Evolutionary conservation across 23 tunicate species (phyloP).

Genomic region (Trididemnum clinides): DNA sequence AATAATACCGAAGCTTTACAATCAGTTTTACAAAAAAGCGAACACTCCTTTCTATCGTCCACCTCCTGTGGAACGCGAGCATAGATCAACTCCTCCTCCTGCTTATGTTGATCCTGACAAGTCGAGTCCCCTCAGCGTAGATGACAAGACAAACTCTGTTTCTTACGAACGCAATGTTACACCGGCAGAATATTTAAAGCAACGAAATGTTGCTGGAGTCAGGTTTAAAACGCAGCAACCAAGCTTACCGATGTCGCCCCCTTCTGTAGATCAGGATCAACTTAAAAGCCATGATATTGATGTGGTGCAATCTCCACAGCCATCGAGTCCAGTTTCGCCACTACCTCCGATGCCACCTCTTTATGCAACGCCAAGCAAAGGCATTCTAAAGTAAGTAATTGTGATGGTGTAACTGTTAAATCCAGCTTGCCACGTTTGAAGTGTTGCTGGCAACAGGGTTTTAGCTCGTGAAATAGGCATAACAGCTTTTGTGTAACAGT

Average conservation of each 20-base stretch:
- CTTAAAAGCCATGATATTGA: neutral
- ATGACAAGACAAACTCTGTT: neutral
- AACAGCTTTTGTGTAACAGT: too few relatives aligned
- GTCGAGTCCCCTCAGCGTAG: neutral
- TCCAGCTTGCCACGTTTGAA: too few relatives aligned
- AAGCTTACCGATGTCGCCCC: neutral
- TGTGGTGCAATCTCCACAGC: neutral
- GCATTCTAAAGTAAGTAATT: slow-evolving; percentile 57
- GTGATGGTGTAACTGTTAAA: too few relatives aligned
- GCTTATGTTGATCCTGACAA: slow-evolving; percentile 53
- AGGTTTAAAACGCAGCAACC: neutral
- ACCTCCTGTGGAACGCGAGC: slow-evolving; percentile 3
- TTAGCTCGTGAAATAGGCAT: too few relatives aligned
- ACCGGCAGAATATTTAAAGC: slow-evolving; percentile 31
- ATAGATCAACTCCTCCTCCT: slow-evolving; percentile 57
- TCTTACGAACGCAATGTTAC: slow-evolving; percentile 49
- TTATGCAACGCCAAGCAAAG: slow-evolving; percentile 51
- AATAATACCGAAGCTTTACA: slow-evolving; percentile 69
- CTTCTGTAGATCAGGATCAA: neutral
- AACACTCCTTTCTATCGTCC: slow-evolving; percentile 85
- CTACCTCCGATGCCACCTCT: slow-evolving; percentile 15
- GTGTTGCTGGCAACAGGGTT: too few relatives aligned
- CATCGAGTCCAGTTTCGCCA: neutral
- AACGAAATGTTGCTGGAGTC: neutral
- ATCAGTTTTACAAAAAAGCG: slow-evolving; percentile 87